Conservation (phyloP, 2,888 invertebrate genomes). For the Linnaemya tessellans region DNA sequence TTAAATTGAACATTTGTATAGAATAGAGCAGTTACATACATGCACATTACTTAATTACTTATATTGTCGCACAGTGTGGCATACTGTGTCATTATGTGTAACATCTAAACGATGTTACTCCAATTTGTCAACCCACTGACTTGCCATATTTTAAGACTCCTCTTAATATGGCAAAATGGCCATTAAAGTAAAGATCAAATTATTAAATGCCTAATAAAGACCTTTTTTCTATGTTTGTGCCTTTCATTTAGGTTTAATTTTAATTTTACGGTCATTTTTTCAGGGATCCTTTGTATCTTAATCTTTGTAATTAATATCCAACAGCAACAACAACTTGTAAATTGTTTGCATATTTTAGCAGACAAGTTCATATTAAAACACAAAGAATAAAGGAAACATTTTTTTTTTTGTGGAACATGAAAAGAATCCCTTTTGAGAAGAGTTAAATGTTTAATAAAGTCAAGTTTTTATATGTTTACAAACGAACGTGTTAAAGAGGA, state of each 20-base stretch:
- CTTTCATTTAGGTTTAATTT: conserved; percentile 4
- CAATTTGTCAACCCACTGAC: background rate
- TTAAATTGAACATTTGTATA: no score
- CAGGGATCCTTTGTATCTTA: conserved; percentile 17
- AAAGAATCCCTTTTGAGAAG: background rate
- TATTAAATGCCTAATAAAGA: conserved; percentile 8
- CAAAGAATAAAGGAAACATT: background rate
- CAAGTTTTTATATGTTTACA: no score
- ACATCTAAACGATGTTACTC: no score
- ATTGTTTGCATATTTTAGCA: conserved; percentile 9
- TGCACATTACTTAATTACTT: no score
- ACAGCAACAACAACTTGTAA: conserved; percentile 29
- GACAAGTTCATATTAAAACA: conserved; percentile 25
- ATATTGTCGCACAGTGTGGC: no score
- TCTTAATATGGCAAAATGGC: background rate
- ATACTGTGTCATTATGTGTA: no score
- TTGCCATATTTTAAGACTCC: background rate
- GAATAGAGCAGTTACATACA: no score
- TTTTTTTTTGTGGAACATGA: background rate
- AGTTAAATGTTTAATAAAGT: conserved; percentile 21
- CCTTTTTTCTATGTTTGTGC: background rate
- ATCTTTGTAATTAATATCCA: conserved; percentile 50
- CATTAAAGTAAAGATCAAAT: background rate
- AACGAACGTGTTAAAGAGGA: background rate
- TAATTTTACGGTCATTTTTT: conserved; percentile 12